Evolutionary conservation across 2,113 vertebrate species (phyloP), one percentile per base, ranked within the genome.

Genomic region (Copsychus sechellarum): DNA sequence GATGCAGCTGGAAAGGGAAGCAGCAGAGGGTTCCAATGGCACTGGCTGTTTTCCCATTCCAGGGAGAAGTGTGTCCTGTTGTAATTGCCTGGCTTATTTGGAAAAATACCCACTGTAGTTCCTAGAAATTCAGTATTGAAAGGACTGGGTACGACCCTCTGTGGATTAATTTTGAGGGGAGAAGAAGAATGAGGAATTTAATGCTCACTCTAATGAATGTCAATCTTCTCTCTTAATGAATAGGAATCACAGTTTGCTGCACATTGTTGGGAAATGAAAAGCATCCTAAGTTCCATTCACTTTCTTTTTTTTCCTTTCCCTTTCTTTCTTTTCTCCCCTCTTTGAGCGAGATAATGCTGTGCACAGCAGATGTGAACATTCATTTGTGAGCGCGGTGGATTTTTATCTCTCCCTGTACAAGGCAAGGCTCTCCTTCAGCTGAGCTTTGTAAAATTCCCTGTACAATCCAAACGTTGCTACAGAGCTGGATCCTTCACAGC

Each of bases 211-310:
- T 95, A 96, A 97, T 94, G 95, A 95, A 95, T 89, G 96, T 95
- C 96, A 95, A 47, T 93, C 93, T 96, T 92, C 43, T 28, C 73
- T 23, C 80, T 50, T 96, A 97, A 96, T 96, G 96, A 97, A 96
- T 93, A 95, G 93, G 88, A 94, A 89, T 96, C 94, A 85, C 95
- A 92, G 93, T 95, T 94, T 96, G 96, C 96, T 74, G 90, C 70
- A 72, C 93, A 74, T 92, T 88, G 93, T 90, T 69, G 79, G 81
- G 93, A 88, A 90, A 94, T 94, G 86, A 95, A 95, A 95, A 93
- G 76, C 92, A 84, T 56, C 90, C 90, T 83, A 92, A 73, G 79
- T 94, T 95, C 93, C 90, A 85, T 90, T 92, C 60, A 56, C 65
- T 84, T 92, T 77, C 8, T 22, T 36, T 42, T 36, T 43, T 25